phyloP scores from a whole-genome alignment of 2,797 vertebrate species.

The Danio albolineatus region DNA sequence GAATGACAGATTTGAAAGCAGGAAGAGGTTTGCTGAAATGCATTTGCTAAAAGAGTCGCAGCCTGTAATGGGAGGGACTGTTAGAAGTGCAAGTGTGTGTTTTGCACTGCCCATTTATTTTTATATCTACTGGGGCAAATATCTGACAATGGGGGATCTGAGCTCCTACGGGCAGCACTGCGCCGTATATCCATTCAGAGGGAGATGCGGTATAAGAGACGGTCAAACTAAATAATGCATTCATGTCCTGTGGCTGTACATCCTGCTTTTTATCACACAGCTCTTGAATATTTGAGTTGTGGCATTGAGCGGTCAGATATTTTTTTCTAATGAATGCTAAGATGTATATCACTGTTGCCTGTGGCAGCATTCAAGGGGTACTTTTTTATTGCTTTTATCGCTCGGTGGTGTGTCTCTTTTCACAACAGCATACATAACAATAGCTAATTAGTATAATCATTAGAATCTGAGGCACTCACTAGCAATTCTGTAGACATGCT shows the following conservation, averaged over 20 bases:
- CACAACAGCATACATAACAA: not conserved
- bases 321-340: slow-evolving; percentile 20
- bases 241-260: slow-evolving; percentile 27
- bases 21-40: slow-evolving; percentile 5
- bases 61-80: not conserved
- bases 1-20: slow-evolving; percentile 6
- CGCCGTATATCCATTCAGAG: slow-evolving; percentile 34
- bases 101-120: slow-evolving; percentile 26
- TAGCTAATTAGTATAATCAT: not conserved
- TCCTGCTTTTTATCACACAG: slow-evolving; percentile 23
- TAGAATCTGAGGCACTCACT: not conserved
- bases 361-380: not conserved
- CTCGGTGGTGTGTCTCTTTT: not conserved
- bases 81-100: not conserved
- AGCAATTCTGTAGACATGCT: not conserved
- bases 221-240: slow-evolving; percentile 26
- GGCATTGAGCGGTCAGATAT: slow-evolving; percentile 13
- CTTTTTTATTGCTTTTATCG: slow-evolving; percentile 2
- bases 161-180: slow-evolving; percentile 25
- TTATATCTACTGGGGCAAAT: slow-evolving; percentile 23
- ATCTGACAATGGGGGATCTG: slow-evolving; percentile 19
- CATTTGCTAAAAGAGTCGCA: slow-evolving; percentile 19
- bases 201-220: slow-evolving; percentile 1
- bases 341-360: slow-evolving; percentile 8
- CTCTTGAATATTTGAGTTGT: slow-evolving; percentile 6